Evolutionary conservation across 2,888 invertebrate genomes (phyloP).

Genomic region (Melipona beecheii): DNA sequence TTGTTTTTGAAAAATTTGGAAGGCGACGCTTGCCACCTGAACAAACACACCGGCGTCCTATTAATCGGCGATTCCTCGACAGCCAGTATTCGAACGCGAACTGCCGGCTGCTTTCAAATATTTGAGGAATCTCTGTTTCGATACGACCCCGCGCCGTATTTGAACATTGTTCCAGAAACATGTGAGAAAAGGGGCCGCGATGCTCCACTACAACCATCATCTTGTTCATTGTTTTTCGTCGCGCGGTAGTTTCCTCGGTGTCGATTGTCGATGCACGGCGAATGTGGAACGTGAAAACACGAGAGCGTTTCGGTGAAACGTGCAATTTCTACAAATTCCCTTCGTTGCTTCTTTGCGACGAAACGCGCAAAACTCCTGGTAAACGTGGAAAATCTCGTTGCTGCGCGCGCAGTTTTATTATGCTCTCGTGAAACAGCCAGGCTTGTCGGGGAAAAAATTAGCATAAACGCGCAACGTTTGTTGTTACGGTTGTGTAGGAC

Average conservation of each 20-base stretch:
- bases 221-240: neutral
- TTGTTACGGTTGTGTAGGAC: slow-evolving; percentile 17
- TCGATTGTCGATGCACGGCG: neutral
- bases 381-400: slow-evolving; percentile 40
- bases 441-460: slow-evolving; percentile 60
- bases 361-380: slow-evolving; percentile 19
- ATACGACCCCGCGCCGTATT: slow-evolving; percentile 26
- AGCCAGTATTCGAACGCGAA: slow-evolving; percentile 17
- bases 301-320: neutral
- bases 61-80: slow-evolving; percentile 43
- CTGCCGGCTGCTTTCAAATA: slow-evolving; percentile 45
- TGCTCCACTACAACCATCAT: neutral
- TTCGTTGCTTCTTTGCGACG: slow-evolving; percentile 8
- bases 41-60: slow-evolving; percentile 54
- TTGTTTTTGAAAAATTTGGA: slow-evolving; percentile 52
- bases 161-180: slow-evolving; percentile 34
- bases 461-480: slow-evolving; percentile 62
- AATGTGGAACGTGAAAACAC: slow-evolving; percentile 5
- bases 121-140: slow-evolving; percentile 59
- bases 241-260: neutral
- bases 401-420: slow-evolving; percentile 50
- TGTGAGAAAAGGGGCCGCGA: slow-evolving; percentile 40
- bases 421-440: slow-evolving; percentile 62
- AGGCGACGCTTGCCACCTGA: slow-evolving; percentile 44
- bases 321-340: slow-evolving; percentile 9